These are phyloP conservation scores for Rhopilema esculentum DNA, from an alignment of 30 jellyfish, hydroid and myxozoan genomes.

Conservation along the genomic window DNA sequence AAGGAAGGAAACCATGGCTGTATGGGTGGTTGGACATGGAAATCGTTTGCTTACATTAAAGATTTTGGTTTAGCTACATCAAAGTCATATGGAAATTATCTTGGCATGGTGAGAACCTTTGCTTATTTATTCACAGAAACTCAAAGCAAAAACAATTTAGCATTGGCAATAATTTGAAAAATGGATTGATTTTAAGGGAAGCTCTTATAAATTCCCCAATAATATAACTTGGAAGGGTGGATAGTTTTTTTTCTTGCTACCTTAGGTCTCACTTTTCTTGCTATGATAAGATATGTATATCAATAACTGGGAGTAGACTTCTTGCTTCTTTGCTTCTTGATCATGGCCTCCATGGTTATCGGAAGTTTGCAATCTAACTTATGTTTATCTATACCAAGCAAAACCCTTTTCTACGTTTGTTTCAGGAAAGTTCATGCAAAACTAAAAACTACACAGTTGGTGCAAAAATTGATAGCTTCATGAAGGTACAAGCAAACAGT, in stretches of 20 bases:
- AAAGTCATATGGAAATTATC: slow-evolving; percentile 76
- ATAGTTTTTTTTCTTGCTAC: too few relatives aligned
- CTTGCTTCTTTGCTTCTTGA: too few relatives aligned
- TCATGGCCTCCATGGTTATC: too few relatives aligned
- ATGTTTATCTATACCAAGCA: too few relatives aligned
- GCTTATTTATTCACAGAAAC: too few relatives aligned
- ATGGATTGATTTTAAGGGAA: neutral
- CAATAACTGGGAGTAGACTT: too few relatives aligned
- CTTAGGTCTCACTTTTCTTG: too few relatives aligned
- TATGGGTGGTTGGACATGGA: slow-evolving; percentile 99
- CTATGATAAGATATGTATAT: too few relatives aligned
- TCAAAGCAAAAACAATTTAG: too few relatives aligned
- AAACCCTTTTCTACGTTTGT: neutral
- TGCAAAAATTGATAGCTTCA: slow-evolving; percentile 67
- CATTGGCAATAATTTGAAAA: neutral
- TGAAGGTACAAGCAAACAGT: slow-evolving; percentile 70
- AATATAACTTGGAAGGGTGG: too few relatives aligned
- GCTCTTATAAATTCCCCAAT: too few relatives aligned
- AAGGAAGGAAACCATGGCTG: slow-evolving; percentile 91
- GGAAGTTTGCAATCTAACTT: too few relatives aligned
- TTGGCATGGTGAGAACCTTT: slow-evolving; percentile 78
- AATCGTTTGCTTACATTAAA: slow-evolving; percentile 76
- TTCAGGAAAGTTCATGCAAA: slow-evolving; percentile 69
- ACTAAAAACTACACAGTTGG: slow-evolving; percentile 39
- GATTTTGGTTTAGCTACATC: slow-evolving; percentile 90